Evolutionary conservation across 2,113 vertebrate species (phyloP), one percentile per base, ranked within the genome.

Genomic region (Paracanthobrama guichenoti): DNA sequence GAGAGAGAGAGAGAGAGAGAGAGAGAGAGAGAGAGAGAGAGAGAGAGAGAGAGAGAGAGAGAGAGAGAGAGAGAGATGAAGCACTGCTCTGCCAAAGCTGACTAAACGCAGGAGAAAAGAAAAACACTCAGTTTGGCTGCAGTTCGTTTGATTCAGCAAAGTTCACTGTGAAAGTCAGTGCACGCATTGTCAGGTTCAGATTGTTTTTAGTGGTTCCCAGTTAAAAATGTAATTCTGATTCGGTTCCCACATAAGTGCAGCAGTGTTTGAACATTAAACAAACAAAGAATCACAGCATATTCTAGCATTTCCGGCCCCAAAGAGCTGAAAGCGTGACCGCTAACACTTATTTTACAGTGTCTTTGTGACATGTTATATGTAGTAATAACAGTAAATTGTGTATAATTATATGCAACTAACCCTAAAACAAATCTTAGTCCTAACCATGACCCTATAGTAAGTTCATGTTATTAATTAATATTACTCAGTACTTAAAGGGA

Each of bases 41-140:
- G 75, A 12, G 20, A 81, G 66, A 83, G 39, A 72, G 44, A 83
- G 35, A 35, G 35, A 35, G 35, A 35, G 35, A 59, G 24, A 57
- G n/a, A 48, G 57, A 67, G 14, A 35, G 75, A 12, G 20, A 81
- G 66, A 83, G 39, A 72, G 44, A 83, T 3, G 16, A 62, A 82
- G 46, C 59, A 67, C 42, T 16, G 46, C 46, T 53, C 64, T 82
- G 48, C 35, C n/a, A 55, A 50, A 84, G 83, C 59, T 71, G 59
- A 75, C 53, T 66, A 80, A 71, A 73, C 13, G 12, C 31, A 69
- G n/a, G 18, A 79, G 39, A 48, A 85, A 26, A 67, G 53, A 86
- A 69, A 44, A 72, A 48, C 71, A 46, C 26, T 64, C n/a, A 12
- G 31, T 60, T 77, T 69, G 81, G 67, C 66, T 44, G 28, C 59